Conservation (phyloP, 2,113 vertebrate species). For the Penelope pileata region DNA sequence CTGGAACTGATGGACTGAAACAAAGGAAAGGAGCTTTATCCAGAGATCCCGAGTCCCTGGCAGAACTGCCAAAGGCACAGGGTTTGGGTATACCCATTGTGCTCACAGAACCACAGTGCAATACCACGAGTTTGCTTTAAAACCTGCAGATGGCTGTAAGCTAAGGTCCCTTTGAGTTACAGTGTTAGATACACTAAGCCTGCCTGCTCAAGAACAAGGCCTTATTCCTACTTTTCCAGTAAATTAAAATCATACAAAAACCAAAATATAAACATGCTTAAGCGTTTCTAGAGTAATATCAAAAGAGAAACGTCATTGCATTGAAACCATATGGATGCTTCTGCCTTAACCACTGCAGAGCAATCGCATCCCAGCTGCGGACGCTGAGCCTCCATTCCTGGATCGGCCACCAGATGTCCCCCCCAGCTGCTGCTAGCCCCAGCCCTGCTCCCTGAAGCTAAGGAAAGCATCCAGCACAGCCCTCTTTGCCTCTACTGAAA, state of each 20-base stretch:
- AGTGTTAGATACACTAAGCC: fast-evolving
- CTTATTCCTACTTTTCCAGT: neutral
- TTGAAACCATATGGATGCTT: neutral
- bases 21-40: neutral
- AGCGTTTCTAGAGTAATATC: neutral
- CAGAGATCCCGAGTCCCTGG: neutral
- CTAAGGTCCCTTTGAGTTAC: neutral
- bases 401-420: conserved; percentile 75
- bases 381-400: conserved; percentile 9
- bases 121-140: neutral
- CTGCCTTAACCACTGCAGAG: neutral
- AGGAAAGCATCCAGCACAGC: neutral
- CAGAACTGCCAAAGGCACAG: neutral
- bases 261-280: neutral
- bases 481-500: neutral
- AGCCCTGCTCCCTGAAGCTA: neutral
- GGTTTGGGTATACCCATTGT: neutral
- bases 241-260: neutral
- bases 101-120: fast-evolving
- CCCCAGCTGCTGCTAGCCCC: conserved; percentile 11
- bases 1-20: neutral
- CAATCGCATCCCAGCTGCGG: neutral
- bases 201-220: neutral
- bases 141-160: neutral
- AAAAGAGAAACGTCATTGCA: neutral